These are phyloP conservation scores for Pachypsylla venusta DNA, from an alignment of 1,140 invertebrate genomes.

Conservation along the genomic window DNA sequence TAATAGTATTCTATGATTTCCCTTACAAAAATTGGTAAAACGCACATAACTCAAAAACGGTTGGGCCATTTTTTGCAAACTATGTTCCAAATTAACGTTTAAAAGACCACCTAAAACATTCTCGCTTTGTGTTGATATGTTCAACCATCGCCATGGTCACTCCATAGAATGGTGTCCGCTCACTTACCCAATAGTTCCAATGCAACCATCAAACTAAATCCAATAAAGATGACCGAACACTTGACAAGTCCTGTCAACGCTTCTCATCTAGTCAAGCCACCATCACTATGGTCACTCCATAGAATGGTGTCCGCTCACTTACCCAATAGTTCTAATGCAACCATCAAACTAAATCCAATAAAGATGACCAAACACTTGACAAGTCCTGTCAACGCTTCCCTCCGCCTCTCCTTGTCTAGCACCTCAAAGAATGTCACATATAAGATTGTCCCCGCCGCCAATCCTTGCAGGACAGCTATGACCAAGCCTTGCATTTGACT, in stretches of 20 bases:
- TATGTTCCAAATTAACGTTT: no score
- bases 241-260: background rate
- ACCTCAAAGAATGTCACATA: slow-evolving; percentile 56
- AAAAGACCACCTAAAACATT: no score
- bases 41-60: no score
- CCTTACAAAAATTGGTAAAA: no score
- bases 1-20: no score
- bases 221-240: background rate
- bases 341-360: slow-evolving; percentile 19
- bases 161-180: background rate
- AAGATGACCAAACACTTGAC: slow-evolving; percentile 16
- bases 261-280: no score
- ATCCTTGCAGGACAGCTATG: slow-evolving; percentile 33
- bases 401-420: slow-evolving; percentile 35
- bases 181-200: background rate
- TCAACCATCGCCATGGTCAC: background rate
- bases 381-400: slow-evolving; percentile 16
- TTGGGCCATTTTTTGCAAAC: no score
- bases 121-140: no score
- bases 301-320: background rate
- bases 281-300: background rate
- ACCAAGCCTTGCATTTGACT: slow-evolving; percentile 9
- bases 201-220: background rate
- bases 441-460: slow-evolving; percentile 46
- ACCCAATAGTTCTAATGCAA: slow-evolving; percentile 18